Evolutionary conservation across 2,113 vertebrate genomes (phyloP).

Genomic region (Pristiophorus japonicus): DNA sequence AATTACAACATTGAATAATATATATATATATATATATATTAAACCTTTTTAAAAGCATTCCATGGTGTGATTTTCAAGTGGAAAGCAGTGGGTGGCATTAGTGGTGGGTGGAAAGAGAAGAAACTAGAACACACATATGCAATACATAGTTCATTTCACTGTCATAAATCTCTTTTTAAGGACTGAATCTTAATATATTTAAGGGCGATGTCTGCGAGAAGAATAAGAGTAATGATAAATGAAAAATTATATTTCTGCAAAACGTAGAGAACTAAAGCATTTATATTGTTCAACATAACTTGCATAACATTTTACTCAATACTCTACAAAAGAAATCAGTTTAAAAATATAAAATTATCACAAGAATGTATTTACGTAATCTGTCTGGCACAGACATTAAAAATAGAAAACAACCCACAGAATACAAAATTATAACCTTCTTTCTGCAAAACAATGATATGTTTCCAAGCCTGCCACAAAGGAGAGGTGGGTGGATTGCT

Average conservation of each 20-base stretch:
- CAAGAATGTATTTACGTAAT: neutral
- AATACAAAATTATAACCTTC: constrained; percentile 34
- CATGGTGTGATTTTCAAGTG: neutral
- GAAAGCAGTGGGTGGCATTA: constrained; percentile 3
- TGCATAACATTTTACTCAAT: neutral
- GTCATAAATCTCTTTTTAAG: neutral
- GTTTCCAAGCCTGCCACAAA: constrained; percentile 25
- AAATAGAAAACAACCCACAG: constrained; percentile 33
- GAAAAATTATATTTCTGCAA: neutral
- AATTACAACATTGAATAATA: neutral
- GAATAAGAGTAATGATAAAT: constrained; percentile 16
- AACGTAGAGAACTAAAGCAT: neutral
- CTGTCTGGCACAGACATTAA: neutral
- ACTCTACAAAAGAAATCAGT: neutral
- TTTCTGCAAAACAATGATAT: constrained; percentile 14
- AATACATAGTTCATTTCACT: neutral
- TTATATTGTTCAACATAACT: neutral
- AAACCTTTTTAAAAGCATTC: neutral
- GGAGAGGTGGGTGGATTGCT: constrained; percentile 29
- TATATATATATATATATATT: neutral
- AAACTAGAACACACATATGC: constrained; percentile 12
- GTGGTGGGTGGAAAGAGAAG: constrained; percentile 24
- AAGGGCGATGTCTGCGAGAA: neutral
- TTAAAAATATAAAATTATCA: constrained; percentile 10
- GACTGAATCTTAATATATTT: constrained; percentile 11